These are phyloP conservation scores for Athrips mouffetella DNA, from an alignment of 2,888 invertebrate species.

Conservation along the genomic window DNA sequence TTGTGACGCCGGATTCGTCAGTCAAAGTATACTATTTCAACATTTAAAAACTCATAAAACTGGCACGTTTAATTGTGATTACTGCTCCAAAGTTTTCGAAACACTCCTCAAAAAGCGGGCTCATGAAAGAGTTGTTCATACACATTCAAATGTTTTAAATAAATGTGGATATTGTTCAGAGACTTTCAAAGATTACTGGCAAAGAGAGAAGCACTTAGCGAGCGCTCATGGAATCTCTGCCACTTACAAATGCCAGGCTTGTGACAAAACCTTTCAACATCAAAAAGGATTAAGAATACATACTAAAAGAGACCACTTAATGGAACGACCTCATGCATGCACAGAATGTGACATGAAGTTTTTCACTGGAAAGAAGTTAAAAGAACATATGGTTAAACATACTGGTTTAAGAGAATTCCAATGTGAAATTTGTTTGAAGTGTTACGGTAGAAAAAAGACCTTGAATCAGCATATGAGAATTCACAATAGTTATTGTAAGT, in stretches of 20 bases:
- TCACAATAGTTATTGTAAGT: slow-evolving; percentile 30
- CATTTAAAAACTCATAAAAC: slow-evolving; percentile 32
- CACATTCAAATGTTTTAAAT: slow-evolving; percentile 20
- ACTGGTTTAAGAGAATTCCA: slow-evolving; percentile 44
- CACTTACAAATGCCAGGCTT: slow-evolving; percentile 44
- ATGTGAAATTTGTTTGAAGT: slow-evolving; percentile 46
- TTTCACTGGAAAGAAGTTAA: slow-evolving; percentile 39
- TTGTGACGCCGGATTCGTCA: slow-evolving; percentile 38
- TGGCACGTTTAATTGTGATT: slow-evolving; percentile 30
- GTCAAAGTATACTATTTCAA: slow-evolving; percentile 30
- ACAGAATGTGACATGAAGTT: slow-evolving; percentile 44
- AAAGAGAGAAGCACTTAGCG: slow-evolving; percentile 27
- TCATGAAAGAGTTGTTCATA: slow-evolving; percentile 38
- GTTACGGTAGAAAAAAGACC: slow-evolving; percentile 48
- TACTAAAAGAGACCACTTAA: slow-evolving; percentile 46
- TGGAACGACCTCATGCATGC: slow-evolving; percentile 47
- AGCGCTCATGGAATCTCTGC: slow-evolving; percentile 27
- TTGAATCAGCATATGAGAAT: slow-evolving; percentile 47
- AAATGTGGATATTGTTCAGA: slow-evolving; percentile 33
- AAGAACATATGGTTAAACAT: slow-evolving; percentile 51
- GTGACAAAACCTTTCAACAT: slow-evolving; percentile 42
- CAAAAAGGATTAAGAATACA: slow-evolving; percentile 43
- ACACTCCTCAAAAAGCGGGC: slow-evolving; percentile 27
- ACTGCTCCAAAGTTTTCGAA: slow-evolving; percentile 31
- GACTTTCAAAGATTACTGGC: slow-evolving; percentile 26